These are phyloP conservation scores for Actenoides lindsayi DNA, from an alignment of 2,113 vertebrate genomes.

Conservation along the genomic window DNA sequence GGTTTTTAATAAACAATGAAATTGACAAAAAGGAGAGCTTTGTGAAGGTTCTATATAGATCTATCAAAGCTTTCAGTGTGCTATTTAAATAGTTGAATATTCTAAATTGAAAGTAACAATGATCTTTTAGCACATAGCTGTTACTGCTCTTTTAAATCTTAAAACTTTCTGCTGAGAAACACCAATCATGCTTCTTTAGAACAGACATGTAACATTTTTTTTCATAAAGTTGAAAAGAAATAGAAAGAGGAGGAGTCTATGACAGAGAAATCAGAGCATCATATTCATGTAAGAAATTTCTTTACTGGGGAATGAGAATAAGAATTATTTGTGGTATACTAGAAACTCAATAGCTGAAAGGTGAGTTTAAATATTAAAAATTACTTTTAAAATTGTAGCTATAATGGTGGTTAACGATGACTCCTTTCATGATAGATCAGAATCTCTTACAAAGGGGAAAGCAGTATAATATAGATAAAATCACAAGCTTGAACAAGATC, in stretches of 20 bases:
- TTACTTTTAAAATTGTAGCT: neutral
- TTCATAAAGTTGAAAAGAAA: neutral
- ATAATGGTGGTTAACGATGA: neutral
- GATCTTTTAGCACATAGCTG: neutral
- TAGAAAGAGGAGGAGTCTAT: neutral
- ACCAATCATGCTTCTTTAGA: neutral
- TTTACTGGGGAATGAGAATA: neutral
- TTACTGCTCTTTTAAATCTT: neutral
- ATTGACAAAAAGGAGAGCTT: neutral
- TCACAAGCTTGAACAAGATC: slow-evolving; percentile 29
- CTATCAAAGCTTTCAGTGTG: neutral
- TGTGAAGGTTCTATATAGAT: neutral
- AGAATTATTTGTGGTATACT: neutral
- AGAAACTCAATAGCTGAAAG: neutral
- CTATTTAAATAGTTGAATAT: neutral
- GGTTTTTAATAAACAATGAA: neutral
- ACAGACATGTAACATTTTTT: neutral
- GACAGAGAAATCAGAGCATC: neutral
- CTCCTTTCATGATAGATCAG: slow-evolving; percentile 3
- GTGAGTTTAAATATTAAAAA: neutral
- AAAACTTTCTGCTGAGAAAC: neutral
- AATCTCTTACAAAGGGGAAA: neutral
- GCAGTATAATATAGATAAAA: slow-evolving; percentile 12
- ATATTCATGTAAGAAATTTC: neutral
- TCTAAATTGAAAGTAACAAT: neutral